A percentile compares a stretch with the other conserved stretches of the same genome.
Conservation (phyloP, 2,113 vertebrate species). For the Anoura caudifer region DNA sequence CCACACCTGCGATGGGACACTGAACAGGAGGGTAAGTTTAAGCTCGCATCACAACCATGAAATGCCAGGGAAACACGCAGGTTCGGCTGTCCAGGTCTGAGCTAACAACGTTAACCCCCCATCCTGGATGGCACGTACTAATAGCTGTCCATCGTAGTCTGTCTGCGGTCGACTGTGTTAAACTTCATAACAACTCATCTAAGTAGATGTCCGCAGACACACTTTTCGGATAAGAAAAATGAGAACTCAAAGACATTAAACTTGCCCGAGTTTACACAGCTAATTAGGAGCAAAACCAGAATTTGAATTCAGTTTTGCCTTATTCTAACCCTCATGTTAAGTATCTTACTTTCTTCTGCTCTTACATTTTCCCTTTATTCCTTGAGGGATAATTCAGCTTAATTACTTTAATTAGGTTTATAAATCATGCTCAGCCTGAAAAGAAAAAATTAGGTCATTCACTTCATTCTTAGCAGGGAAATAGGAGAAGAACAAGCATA, state of each 20-base stretch:
- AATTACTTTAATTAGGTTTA: neutral
- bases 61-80: neutral
- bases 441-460: neutral
- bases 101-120: neutral
- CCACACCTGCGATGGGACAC: neutral
- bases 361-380: neutral
- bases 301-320: neutral
- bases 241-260: neutral
- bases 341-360: neutral
- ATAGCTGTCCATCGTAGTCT: neutral
- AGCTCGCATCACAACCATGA: neutral
- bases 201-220: neutral
- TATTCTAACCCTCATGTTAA: neutral
- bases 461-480: neutral
- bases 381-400: neutral
- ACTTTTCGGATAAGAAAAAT: neutral
- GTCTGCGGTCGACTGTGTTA: neutral
- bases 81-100: neutral
- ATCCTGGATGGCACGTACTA: too few relatives aligned
- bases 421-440: neutral
- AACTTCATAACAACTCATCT: neutral
- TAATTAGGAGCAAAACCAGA: neutral
- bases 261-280: neutral
- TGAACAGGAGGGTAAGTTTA: neutral
- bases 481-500: neutral